Base-by-base conservation (phyloP, 2,113 vertebrate species). In the Erpornis zantholeuca region DNA sequence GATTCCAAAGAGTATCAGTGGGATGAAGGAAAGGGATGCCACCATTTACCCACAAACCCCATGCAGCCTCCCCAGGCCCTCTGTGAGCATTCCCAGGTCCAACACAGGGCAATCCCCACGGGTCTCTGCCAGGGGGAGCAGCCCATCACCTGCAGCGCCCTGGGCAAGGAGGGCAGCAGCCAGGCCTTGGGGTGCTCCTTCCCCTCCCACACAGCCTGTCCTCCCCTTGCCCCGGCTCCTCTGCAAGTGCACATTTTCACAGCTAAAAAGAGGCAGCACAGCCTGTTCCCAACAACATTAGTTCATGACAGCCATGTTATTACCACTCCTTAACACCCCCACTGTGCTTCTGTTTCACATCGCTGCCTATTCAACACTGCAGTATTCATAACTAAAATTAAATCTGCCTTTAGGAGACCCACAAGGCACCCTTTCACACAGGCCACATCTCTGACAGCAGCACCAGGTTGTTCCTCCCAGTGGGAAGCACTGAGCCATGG, bases 291-390 rank as follows among this genome's bases (percentile, higher is more conserved):
- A 93, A 1, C 16, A 94, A 47, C 76, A 17, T 33, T 35, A 75
- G 96, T 92, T 95, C 93, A 92, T 96, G 95, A 96, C 94, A 97
- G 95, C 96, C 96, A 95, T 94, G 90, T 93, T 96, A 97, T 97
- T 96, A 95, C 72, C 94, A 92, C 86, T 90, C 90, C 86, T 86
- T 84, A 95, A 96, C 96, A 96, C 96, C 93, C 96, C 96, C 96
- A 96, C 96, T 53, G 92, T 65, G 92, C 94, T 96, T 95, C 93
- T 97, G 93, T 93, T 96, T 57, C 96, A 68, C 40, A 31, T 70
- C 49, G 15, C 65, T 90, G 88, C 72, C 92, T 97, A 64, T 95
- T 94, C 92, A 94, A 75, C 36, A 1, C 90, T 35, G 82, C 92
- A 60, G 82, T 0, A 29, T 33, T 96, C 82, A 25, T 22, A 92